Conservation (phyloP, 92 coral and sea anemone genomes). For the Actinostola sp. region DNA sequence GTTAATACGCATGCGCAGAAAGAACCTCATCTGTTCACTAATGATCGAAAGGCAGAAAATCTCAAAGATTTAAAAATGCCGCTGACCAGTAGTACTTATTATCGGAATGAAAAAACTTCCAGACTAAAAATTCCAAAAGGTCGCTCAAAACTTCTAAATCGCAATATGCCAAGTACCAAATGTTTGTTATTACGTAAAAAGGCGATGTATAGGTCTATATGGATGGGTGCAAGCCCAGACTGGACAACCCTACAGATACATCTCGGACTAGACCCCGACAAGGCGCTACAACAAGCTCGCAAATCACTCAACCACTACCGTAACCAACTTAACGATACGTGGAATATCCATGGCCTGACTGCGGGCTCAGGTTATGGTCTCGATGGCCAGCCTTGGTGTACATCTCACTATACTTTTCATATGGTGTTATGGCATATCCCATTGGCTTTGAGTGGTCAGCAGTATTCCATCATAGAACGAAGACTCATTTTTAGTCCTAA, state of each 20-base stretch:
- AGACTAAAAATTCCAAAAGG: no score
- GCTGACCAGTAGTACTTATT: no score
- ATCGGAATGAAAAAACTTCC: no score
- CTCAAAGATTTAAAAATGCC: no score
- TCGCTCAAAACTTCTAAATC: constrained; percentile 44
- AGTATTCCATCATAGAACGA: constrained; percentile 69
- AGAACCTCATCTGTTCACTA: no score
- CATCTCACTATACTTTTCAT: constrained; percentile 85
- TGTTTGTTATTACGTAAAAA: constrained; percentile 40
- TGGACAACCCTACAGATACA: constrained; percentile 77
- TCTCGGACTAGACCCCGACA: constrained; percentile 64
- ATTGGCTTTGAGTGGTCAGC: constrained; percentile 85
- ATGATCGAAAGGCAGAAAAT: no score
- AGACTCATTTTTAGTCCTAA: constrained; percentile 62
- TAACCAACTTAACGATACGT: constrained; percentile 67
- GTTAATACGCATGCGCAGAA: neutral
- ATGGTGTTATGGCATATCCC: constrained; percentile 91
- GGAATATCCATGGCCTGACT: constrained; percentile 91
- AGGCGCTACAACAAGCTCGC: constrained; percentile 65
- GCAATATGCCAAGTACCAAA: constrained; percentile 5
- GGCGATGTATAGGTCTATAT: constrained; percentile 55
- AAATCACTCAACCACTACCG: constrained; percentile 82
- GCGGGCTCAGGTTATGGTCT: constrained; percentile 84
- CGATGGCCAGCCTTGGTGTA: constrained; percentile 92
- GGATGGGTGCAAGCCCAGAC: constrained; percentile 89